A percentile compares a stretch with the other conserved stretches of the same genome.
Conservation (phyloP, 2,113 vertebrate genomes). For the Heterotilapia buettikoferi region DNA sequence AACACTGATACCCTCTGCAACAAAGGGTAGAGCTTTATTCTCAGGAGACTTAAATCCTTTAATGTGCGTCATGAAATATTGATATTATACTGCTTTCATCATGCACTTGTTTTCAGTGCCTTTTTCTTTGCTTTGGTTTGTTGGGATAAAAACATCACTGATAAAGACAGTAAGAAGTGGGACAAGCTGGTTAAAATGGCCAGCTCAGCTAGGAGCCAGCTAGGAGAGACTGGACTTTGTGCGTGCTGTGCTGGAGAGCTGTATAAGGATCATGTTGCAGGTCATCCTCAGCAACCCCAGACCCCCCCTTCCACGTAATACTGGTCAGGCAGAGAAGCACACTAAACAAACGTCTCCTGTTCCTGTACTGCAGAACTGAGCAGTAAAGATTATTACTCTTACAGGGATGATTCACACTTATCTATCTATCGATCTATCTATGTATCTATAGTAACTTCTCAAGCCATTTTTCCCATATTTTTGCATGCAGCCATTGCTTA, state of each 20-base stretch:
- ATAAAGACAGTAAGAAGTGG: not conserved
- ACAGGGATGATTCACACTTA: not conserved
- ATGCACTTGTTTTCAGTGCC: not conserved
- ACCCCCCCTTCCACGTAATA: not conserved
- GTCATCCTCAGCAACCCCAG: not conserved
- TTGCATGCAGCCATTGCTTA: not conserved
- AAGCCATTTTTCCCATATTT: not conserved
- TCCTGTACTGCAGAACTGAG: not conserved
- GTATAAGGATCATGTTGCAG: not conserved
- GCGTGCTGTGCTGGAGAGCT: not conserved
- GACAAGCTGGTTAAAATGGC: not conserved
- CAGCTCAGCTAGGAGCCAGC: not conserved
- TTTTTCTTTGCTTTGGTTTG: not conserved
- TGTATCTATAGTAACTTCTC: not conserved
- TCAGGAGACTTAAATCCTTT: not conserved
- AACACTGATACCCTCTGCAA: not conserved
- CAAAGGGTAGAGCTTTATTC: not conserved
- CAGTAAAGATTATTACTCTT: not conserved
- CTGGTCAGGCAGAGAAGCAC: not conserved
- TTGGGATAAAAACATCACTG: not conserved
- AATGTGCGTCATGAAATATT: not conserved
- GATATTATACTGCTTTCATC: not conserved
- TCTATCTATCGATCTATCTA: not conserved
- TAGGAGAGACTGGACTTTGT: not conserved
- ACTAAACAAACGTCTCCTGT: not conserved